phyloP scores from a whole-genome alignment of 2,797 vertebrate species.

The Poecilia wingei region DNA sequence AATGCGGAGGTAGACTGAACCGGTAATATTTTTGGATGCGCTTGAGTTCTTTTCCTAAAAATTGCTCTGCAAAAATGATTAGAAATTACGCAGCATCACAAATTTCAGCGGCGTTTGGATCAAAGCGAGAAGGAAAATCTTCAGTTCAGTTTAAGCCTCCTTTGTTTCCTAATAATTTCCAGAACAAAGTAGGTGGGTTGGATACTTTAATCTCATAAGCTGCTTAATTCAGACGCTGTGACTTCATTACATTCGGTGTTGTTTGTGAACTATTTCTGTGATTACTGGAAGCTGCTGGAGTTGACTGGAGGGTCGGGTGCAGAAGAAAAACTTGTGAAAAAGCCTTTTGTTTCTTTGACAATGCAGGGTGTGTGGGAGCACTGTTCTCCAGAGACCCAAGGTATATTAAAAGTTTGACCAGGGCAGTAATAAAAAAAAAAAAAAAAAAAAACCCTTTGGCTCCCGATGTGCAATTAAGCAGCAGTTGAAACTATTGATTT shows the following conservation, averaged over 20 bases:
- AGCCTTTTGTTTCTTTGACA: constrained; percentile 63
- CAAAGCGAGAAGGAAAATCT: constrained; percentile 79
- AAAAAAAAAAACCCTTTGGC: constrained; percentile 66
- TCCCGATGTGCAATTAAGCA: constrained; percentile 76
- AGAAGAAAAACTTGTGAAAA: constrained; percentile 44
- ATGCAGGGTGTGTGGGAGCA: constrained; percentile 57
- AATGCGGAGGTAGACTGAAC: constrained; percentile 20
- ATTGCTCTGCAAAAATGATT: constrained; percentile 66
- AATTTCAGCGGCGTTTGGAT: constrained; percentile 68
- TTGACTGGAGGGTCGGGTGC: constrained; percentile 50
- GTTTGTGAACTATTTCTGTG: constrained; percentile 75
- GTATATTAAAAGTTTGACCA: constrained; percentile 83
- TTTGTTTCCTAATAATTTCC: constrained; percentile 80
- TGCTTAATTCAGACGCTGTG: constrained; percentile 80
- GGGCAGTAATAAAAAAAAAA: constrained; percentile 73
- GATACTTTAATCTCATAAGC: constrained; percentile 82
- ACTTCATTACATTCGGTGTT: constrained; percentile 79
- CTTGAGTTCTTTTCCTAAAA: constrained; percentile 17
- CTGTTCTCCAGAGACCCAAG: constrained; percentile 66
- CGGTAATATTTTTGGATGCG: constrained; percentile 53
- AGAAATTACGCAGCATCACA: constrained; percentile 65
- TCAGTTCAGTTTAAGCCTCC: constrained; percentile 69
- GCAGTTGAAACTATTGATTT: constrained; percentile 78
- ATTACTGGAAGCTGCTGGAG: constrained; percentile 61
- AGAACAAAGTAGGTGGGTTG: constrained; percentile 75